phyloP scores from a whole-genome alignment of 2,888 invertebrate genomes.

The Caenorhabditis sp. region DNA sequence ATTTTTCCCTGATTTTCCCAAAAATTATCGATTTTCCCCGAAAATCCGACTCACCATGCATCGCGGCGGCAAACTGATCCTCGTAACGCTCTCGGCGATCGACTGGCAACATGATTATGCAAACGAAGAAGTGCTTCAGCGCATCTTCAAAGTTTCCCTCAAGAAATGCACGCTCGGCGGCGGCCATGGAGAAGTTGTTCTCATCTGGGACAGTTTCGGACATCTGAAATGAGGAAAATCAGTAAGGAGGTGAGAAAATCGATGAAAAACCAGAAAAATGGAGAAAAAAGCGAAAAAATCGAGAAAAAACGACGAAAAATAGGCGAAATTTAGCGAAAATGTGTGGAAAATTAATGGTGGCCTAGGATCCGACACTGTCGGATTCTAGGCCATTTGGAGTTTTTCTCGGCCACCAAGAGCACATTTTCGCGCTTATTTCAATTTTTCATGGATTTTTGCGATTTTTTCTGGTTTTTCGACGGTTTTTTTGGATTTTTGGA shows the following conservation, averaged over 20 bases:
- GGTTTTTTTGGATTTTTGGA: not conserved
- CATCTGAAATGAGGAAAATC: constrained; percentile 13
- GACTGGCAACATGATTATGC: constrained; percentile 42
- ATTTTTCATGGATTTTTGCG: constrained; percentile 17
- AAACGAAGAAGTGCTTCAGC: constrained; percentile 49
- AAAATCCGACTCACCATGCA: too few species aligned
- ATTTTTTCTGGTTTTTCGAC: not conserved
- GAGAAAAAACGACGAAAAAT: not conserved
- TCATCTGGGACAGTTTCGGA: not conserved
- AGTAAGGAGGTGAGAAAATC: not conserved
- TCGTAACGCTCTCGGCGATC: constrained; percentile 29
- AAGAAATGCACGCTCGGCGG: constrained; percentile 10
- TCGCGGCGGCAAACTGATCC: constrained; percentile 48
- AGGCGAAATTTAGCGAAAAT: not conserved
- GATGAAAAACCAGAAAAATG: not conserved
- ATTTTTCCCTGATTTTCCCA: not conserved
- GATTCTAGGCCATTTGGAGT: constrained; percentile 26
- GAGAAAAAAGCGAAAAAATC: not conserved
- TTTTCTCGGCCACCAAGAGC: constrained; percentile 10
- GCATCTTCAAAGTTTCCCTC: constrained; percentile 38
- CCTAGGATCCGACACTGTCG: not conserved
- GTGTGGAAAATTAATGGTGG: constrained; percentile 1
- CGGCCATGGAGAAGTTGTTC: constrained; percentile 22
- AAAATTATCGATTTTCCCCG: too few species aligned
- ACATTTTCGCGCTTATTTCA: constrained; percentile 12